Conservation (phyloP, 2,888 invertebrate species). For the Polyploca ridens region DNA sequence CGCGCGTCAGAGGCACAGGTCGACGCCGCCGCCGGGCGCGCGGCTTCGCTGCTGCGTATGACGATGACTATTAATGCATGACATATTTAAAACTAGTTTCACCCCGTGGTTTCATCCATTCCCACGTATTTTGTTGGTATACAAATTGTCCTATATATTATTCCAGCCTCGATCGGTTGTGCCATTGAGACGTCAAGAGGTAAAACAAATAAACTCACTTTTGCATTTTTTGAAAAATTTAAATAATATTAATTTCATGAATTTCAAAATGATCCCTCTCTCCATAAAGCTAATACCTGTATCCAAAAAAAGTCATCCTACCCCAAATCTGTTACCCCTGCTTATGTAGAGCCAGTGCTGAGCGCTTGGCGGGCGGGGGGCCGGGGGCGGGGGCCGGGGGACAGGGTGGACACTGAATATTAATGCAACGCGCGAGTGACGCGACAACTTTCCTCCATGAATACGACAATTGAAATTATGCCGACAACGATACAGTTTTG, state of each 20-base stretch:
- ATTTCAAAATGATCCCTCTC: neutral
- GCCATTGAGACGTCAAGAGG: no score
- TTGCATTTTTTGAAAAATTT: conserved; percentile 7
- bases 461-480: conserved; percentile 58
- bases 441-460: conserved; percentile 48
- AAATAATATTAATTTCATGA: neutral
- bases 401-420: conserved; percentile 39
- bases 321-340: conserved; percentile 24
- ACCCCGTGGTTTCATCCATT: no score
- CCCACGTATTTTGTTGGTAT: no score
- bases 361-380: conserved; percentile 11
- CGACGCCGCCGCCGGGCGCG: no score
- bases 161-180: no score
- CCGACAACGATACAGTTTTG: conserved; percentile 39
- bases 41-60: no score
- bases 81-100: no score
- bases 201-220: no score
- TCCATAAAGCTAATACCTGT: conserved; percentile 14
- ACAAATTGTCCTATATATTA: no score
- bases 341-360: conserved; percentile 9
- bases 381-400: neutral
- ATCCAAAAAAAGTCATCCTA: conserved; percentile 30
- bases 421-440: conserved; percentile 41
- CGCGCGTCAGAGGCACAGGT: conserved; percentile 16
- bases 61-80: neutral